Conservation (phyloP, 2,113 vertebrate species). For the Pampusana beccarii region DNA sequence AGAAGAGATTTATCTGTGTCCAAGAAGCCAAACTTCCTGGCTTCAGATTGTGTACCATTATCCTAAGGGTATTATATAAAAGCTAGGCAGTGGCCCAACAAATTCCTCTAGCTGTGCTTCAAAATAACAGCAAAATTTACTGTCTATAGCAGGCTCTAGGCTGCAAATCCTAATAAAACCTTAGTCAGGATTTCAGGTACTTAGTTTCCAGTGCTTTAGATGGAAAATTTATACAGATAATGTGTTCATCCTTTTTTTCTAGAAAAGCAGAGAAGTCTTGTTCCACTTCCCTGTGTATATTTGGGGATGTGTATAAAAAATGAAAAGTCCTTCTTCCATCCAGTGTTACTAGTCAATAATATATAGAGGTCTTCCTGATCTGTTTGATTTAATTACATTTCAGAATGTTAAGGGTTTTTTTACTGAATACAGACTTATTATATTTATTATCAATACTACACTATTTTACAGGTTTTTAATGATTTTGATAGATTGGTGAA, state of each 20-base stretch:
- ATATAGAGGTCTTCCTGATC: fast-evolving
- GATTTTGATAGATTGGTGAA: fast-evolving
- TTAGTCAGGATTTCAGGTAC: neutral
- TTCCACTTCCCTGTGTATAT: fast-evolving
- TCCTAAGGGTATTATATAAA: neutral
- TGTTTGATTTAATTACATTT: neutral
- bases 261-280: neutral
- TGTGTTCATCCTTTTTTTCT: neutral
- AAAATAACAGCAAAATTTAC: neutral
- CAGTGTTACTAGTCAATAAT: neutral
- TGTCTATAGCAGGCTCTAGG: neutral
- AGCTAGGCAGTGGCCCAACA: neutral
- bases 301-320: neutral
- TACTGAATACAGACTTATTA: neutral
- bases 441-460: neutral
- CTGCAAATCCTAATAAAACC: neutral
- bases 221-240: neutral
- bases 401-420: neutral
- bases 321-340: neutral
- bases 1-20: neutral
- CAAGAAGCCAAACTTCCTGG: neutral
- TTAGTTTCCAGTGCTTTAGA: neutral
- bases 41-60: neutral
- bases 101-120: neutral
- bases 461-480: neutral